phyloP scores from a whole-genome alignment of 2,113 vertebrate species.

The Centropus bengalensis region DNA sequence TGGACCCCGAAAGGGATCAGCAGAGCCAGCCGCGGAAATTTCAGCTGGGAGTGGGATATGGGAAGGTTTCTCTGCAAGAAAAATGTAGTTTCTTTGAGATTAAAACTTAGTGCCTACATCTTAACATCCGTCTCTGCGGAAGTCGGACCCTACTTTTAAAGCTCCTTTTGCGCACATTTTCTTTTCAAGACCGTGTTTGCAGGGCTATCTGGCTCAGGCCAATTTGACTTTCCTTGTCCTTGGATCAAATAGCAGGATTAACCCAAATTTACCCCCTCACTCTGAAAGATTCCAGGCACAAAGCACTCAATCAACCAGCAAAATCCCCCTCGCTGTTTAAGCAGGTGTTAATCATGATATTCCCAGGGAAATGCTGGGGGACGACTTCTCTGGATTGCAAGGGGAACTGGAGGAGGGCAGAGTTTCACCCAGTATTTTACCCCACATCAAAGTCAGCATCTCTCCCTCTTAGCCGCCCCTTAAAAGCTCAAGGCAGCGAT shows the following conservation, averaged over 20 bases:
- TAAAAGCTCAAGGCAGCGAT: not conserved
- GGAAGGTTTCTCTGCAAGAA: not conserved
- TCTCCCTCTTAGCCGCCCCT: not conserved
- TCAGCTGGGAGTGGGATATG: accelerated
- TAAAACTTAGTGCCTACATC: not conserved
- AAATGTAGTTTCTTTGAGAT: not conserved
- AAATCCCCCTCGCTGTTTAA: accelerated
- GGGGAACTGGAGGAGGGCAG: not conserved
- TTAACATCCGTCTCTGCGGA: accelerated
- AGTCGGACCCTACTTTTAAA: not conserved
- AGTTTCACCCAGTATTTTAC: not conserved
- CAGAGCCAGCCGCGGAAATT: not conserved
- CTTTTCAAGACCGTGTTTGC: not conserved
- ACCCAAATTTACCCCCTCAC: not conserved
- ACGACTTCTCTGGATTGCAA: not conserved
- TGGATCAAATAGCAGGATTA: not conserved
- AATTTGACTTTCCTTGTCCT: accelerated
- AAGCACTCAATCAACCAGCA: accelerated
- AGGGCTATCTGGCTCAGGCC: not conserved
- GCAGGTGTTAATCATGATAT: not conserved
- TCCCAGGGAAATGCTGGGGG: not conserved
- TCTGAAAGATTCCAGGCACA: not conserved
- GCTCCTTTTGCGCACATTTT: not conserved
- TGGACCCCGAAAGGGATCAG: accelerated
- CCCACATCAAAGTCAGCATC: not conserved